Evolutionary conservation across 2,888 invertebrate genomes (phyloP), one percentile per base, ranked within the genome.

Genomic region (Amphipoea oculea): DNA sequence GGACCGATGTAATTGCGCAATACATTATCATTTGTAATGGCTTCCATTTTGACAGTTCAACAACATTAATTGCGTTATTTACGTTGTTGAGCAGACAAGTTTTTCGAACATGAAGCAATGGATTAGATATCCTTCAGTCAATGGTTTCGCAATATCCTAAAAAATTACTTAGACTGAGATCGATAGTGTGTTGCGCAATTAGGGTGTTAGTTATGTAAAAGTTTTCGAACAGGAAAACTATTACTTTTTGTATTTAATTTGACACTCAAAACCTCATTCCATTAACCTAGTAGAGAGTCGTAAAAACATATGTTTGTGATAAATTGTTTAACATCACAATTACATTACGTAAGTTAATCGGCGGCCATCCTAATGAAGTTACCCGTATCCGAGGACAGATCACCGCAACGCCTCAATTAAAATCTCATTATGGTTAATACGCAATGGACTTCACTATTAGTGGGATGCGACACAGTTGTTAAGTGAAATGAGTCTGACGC

Each of bases 281-380:
- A 45, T 69, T 62, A 60, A 60, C 17, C 1, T 63, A 63, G 11
- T 42, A 36, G 6, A 62, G 11, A 63, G 4, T 17, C 29, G 23
- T 65, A 48, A 65, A 71, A 72, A 68, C 76, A 70, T 65, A 74
- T 75, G 57, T 75, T 77, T 63, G 40, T 77, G n/a, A 51, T 68
- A 70, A 73, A 84, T 81, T 66, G 70, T 85, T 85, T 76, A 66
- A 68, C 92, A 89, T 91, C 89, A 93, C 95, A 96, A 96, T 96
- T 95, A 96, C 95, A 95, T 96, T 96, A 95, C 92, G 93, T 92
- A 94, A 95, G 92, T 93, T 96, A 95, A 96, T 96, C 92, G 93
- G 88, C 91, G 92, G 89, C 86, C 90, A 88, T 91, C 89, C 91
- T 96, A 95, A 96, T 96, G 94, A 95, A 94, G 94, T 96, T 96